Conservation (phyloP, 2,113 vertebrate species). For the Chaenogobius annularis region DNA sequence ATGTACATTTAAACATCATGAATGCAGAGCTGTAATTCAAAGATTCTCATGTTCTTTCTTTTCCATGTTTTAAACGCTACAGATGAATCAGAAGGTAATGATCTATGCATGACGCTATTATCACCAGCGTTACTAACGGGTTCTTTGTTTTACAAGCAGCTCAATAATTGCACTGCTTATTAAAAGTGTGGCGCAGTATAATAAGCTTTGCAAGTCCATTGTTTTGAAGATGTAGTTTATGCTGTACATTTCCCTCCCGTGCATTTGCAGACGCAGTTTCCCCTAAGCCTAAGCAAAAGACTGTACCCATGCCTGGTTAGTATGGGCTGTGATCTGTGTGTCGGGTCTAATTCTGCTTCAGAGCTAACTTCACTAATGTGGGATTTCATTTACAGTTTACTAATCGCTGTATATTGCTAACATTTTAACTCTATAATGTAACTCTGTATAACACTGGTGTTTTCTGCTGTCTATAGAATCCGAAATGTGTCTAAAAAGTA, state of each 20-base stretch:
- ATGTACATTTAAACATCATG: conserved; percentile 26
- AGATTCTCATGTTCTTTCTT: conserved; percentile 77
- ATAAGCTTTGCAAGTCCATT: background rate
- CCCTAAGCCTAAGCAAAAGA: conserved; percentile 52
- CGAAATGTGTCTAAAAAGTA: background rate
- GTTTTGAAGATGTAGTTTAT: conserved; percentile 6
- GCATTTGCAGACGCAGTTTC: conserved; percentile 48
- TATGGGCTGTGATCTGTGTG: conserved; percentile 36
- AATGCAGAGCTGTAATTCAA: conserved; percentile 38
- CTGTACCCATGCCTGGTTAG: conserved; percentile 58
- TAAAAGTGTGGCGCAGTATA: background rate
- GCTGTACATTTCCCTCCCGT: conserved; percentile 29
- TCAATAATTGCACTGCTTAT: background rate
- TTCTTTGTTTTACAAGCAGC: conserved; percentile 15
- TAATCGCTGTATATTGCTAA: conserved; percentile 37
- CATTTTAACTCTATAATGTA: background rate
- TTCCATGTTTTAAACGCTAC: conserved; percentile 82
- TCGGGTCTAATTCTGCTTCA: conserved; percentile 5
- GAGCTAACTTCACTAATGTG: conserved; percentile 52
- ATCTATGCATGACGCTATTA: conserved; percentile 70
- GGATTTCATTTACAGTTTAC: conserved; percentile 37
- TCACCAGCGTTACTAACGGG: conserved; percentile 24
- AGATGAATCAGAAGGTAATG: conserved; percentile 99
- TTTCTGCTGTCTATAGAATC: background rate
- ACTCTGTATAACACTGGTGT: background rate